Conservation (phyloP, 2,113 vertebrate species). For the Pandion haliaetus region DNA sequence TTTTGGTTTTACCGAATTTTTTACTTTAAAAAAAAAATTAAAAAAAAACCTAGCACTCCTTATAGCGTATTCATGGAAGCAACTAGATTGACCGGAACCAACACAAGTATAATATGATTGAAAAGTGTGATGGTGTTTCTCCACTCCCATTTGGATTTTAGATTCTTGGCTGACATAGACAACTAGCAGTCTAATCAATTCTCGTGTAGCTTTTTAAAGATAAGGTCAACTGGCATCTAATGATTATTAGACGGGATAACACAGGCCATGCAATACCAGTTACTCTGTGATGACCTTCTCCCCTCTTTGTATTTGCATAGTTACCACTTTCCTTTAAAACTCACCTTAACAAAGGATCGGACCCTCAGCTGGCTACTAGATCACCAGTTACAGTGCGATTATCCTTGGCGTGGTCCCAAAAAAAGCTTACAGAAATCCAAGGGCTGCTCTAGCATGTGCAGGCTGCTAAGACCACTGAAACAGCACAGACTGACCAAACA, state of each 20-base stretch:
- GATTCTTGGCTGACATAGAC: neutral
- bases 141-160: neutral
- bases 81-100: neutral
- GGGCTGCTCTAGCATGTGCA: neutral
- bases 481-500: neutral
- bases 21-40: neutral
- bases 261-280: neutral
- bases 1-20: neutral
- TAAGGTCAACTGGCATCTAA: neutral
- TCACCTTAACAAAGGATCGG: neutral
- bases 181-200: neutral
- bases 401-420: neutral
- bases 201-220: neutral
- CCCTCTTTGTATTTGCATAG: neutral
- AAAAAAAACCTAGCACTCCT: neutral
- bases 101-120: neutral
- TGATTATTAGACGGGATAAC: neutral
- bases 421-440: neutral
- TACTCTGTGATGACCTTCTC: neutral
- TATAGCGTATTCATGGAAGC: neutral
- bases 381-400: neutral
- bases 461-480: neutral
- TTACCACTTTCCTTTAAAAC: neutral
- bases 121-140: neutral
- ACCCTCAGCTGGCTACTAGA: neutral